A percentile compares a stretch with the other conserved stretches of the same genome.
These are phyloP conservation scores for Silurus asotus DNA, from an alignment of 2,113 vertebrate genomes.

Conservation along the genomic window DNA sequence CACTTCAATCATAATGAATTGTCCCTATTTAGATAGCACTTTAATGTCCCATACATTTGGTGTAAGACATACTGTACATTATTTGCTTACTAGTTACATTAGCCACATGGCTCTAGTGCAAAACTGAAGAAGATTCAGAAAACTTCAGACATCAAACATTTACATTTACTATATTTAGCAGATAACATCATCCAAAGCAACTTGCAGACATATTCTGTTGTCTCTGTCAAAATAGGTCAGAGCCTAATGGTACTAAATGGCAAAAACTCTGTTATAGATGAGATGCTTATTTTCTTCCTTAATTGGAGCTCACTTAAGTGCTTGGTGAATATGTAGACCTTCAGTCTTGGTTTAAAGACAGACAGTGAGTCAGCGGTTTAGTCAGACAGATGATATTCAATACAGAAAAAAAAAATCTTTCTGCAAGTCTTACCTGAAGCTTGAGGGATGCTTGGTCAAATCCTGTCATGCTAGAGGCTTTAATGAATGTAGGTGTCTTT, in stretches of 20 bases:
- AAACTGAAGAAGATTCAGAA: not conserved
- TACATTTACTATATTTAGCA: not conserved
- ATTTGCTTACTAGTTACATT: not conserved
- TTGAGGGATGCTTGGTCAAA: not conserved
- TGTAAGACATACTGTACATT: not conserved
- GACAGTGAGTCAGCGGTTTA: not conserved
- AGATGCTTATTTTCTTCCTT: not conserved
- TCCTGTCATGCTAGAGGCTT: not conserved
- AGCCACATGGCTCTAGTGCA: not conserved
- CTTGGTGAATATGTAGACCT: not conserved
- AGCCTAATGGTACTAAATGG: not conserved
- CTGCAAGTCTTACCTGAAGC: not conserved
- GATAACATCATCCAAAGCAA: not conserved
- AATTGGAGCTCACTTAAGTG: not conserved
- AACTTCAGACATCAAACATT: not conserved
- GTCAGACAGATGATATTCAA: not conserved
- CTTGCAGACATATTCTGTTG: not conserved
- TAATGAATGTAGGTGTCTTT: not conserved
- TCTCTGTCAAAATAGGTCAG: not conserved
- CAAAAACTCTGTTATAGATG: not conserved
- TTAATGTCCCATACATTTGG: not conserved
- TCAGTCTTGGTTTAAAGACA: not conserved
- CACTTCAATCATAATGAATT: not conserved
- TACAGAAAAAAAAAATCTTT: not conserved
- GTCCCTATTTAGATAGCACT: not conserved